phyloP scores from a whole-genome alignment of 2,888 invertebrate species.

The Hyposoter didymator region DNA sequence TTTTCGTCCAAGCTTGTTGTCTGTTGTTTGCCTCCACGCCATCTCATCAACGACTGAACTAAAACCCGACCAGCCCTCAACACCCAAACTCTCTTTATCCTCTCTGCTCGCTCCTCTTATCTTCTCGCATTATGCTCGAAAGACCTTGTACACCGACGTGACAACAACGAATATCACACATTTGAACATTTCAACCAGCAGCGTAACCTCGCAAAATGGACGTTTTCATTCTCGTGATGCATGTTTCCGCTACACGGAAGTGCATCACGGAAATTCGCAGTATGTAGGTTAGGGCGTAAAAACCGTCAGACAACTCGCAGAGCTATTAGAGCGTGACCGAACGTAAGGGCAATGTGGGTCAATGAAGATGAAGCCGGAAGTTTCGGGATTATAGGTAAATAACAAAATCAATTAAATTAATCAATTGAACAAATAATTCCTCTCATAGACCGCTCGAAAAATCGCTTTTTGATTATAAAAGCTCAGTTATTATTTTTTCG shows the following conservation, averaged over 20 bases:
- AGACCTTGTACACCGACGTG: background rate
- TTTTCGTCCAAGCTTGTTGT: constrained; percentile 51
- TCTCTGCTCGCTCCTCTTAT: constrained; percentile 14
- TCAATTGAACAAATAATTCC: background rate
- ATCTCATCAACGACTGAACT: constrained; percentile 60
- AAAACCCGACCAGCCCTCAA: background rate
- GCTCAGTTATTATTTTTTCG: background rate
- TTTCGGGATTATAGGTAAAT: background rate
- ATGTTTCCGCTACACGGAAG: background rate
- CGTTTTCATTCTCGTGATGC: background rate
- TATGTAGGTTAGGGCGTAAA: constrained; percentile 2
- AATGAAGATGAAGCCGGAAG: background rate
- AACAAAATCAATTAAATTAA: background rate
- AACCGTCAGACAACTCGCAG: background rate
- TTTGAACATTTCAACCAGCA: background rate
- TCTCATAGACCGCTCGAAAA: background rate
- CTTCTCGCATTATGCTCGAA: background rate
- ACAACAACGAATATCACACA: background rate
- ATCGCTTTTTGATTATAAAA: background rate
- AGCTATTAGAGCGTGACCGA: background rate
- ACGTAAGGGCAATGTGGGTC: background rate
- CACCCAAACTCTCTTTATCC: constrained; percentile 13
- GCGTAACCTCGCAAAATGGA: background rate
- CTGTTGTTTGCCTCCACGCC: constrained; percentile 55
- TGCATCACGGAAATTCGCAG: background rate